Base-by-base conservation (phyloP, 2,888 invertebrate genomes). In the Phasia obesa region DNA sequence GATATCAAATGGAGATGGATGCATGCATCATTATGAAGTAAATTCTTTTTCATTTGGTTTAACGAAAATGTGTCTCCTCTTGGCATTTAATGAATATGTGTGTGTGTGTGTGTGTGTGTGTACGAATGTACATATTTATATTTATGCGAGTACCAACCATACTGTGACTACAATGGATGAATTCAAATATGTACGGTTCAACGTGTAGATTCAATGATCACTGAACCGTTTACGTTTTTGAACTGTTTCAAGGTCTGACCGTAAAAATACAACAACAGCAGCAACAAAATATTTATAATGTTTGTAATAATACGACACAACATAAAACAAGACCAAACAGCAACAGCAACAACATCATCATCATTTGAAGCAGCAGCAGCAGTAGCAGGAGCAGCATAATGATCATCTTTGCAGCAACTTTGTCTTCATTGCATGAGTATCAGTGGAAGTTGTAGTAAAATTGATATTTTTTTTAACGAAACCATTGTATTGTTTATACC, bases 191-290 rank as follows among this genome's bases (percentile, higher is more conserved):
- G n/a, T n/a, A 86, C 86, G 84, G 86, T 87, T 87, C 87, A 88
- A 59, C 70, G 69, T 69, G 55, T 60, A 71, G 53, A 79, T 83
- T 90, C 88, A 89, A 90, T 90, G 89, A 90, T 90, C 90, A 90
- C 90, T 90, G 90, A 90, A 91, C 90, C 90, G 89, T 90, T 91
- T 89, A 90, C 88, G 88, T 88, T 91, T 90, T 90, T 90, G 90
- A 90, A 90, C 90, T 90, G 90, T 91, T 90, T 90, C 90, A 90
- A 90, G 90, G 90, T 90, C 91, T 90, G 88, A 53, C 81, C 78
- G 79, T 75, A 79, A 73, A 79, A 31, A 31, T 31, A 31, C 21
- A 23, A 27, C 15, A 53, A 15, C 69, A 55, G 25, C 25, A 67
- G 6, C 21, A 31, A 42, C 1, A 21, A 59, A 9, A 35, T 38